Base-by-base conservation (phyloP, 2,113 vertebrate species). In the Nematolebias whitei region DNA sequence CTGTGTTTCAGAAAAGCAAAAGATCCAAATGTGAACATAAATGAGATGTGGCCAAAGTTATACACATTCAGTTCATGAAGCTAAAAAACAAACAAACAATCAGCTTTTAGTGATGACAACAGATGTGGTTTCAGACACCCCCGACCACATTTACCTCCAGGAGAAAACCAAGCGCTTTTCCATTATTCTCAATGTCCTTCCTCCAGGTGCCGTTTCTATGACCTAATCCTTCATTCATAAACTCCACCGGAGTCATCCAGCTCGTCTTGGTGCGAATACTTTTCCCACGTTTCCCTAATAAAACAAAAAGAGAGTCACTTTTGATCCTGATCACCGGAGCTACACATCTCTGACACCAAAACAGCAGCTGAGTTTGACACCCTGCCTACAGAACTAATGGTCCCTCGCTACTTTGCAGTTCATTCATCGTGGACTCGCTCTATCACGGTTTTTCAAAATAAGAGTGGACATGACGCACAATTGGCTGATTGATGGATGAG, bases 211-310 rank as follows among this genome's bases (percentile, higher is more conserved):
- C 10, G 1, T 86, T 35, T 0, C 32, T 15, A 1, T 1, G 51
- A 38, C 8, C 0, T 0, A n/a, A 29, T 0, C 67, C 83, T 56
- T 51, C 38, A 2, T 16, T 64, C 9, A 85, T 10, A 57, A 93
- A 92, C 32, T 91, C 85, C 18, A 16, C 13, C 0, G 89, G 92
- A 16, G 52, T 92, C 72, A 92, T 35, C 92, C 92, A 93, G 18
- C 49, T 41, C 2, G 20, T 59, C 51, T 90, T 87, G 0, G 89
- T 93, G 1, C 92, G 88, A 43, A 93, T 88, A 49, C 90, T 84
- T 63, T 84, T 90, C 50, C 90, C 86, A 56, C 43, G 4, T 2
- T 12, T 69, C 12, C 89, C 91, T 91, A 70, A 18, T 13, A 39
- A 18, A 10, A 19, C n/a, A n/a, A 16, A 12, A 39, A 23, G 12